A percentile compares a stretch with the other conserved stretches of the same genome.
These are phyloP conservation scores for Merluccius polli DNA, from an alignment of 2,797 vertebrate species.

Conservation along the genomic window DNA sequence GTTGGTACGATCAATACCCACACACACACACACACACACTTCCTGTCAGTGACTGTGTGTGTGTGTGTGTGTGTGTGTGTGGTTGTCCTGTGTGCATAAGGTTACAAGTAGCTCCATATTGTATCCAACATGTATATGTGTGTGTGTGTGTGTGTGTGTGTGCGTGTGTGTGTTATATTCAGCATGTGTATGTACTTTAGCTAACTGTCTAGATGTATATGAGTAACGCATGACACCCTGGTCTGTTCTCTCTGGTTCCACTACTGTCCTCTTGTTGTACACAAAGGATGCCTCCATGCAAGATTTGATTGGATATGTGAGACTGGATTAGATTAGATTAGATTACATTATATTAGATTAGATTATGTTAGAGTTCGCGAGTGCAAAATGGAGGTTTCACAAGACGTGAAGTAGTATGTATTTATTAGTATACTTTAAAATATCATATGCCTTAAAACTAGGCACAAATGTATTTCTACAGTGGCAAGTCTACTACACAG, in stretches of 20 bases:
- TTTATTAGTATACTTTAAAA: too few relatives aligned
- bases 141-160: background rate
- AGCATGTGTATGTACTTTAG: background rate
- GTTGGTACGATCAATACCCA: constrained; percentile 78
- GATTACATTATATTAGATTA: background rate
- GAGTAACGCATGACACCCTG: too few relatives aligned
- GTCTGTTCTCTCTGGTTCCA: background rate
- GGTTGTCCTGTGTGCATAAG: too few relatives aligned
- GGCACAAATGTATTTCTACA: too few relatives aligned
- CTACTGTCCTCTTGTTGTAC: background rate
- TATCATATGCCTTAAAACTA: too few relatives aligned
- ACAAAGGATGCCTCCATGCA: background rate
- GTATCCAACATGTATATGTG: background rate
- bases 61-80: background rate
- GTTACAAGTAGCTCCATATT: background rate
- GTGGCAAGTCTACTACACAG: too few relatives aligned
- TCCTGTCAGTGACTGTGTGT: background rate
- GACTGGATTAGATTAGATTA: background rate
- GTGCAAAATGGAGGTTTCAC: too few relatives aligned
- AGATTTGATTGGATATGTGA: background rate
- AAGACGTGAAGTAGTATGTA: too few relatives aligned
- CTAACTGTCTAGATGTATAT: too few relatives aligned
- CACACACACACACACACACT: background rate
- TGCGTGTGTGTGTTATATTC: background rate
- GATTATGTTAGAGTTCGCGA: too few relatives aligned